phyloP scores from a whole-genome alignment of 2,888 invertebrate species.

The Terebella lapidaria region DNA sequence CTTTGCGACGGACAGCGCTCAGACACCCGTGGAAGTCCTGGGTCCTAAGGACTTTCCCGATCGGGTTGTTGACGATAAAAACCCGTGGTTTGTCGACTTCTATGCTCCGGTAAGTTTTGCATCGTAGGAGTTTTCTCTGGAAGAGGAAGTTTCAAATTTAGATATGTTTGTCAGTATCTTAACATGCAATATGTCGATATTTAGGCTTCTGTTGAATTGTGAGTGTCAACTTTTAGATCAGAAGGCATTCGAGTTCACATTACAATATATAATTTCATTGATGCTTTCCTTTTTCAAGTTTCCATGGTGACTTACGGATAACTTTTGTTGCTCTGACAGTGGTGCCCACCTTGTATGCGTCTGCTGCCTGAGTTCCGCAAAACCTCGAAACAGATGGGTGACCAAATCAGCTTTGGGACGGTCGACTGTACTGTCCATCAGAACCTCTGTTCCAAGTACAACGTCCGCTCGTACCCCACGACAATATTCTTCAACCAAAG shows the following conservation, averaged over 20 bases:
- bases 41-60: slow-evolving; percentile 59
- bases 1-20: slow-evolving; percentile 63
- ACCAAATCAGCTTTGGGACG: slow-evolving; percentile 60
- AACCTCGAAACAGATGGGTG: slow-evolving; percentile 50
- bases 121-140: too few relatives aligned
- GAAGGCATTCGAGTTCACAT: too few relatives aligned
- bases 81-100: slow-evolving; percentile 68
- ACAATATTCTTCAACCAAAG: slow-evolving; percentile 64
- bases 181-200: too few relatives aligned
- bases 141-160: too few relatives aligned
- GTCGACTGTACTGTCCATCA: slow-evolving; percentile 67
- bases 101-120: slow-evolving; percentile 64
- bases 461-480: slow-evolving; percentile 67
- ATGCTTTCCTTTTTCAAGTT: too few relatives aligned
- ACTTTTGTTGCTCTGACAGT: slow-evolving; percentile 50
- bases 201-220: too few relatives aligned
- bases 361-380: slow-evolving; percentile 67
- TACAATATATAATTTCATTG: too few relatives aligned
- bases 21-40: slow-evolving; percentile 51
- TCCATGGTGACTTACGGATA: too few relatives aligned
- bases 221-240: too few relatives aligned
- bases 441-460: slow-evolving; percentile 60
- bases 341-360: slow-evolving; percentile 72
- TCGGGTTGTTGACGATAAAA: slow-evolving; percentile 35
- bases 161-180: too few relatives aligned